Base-by-base conservation (phyloP, 2,797 vertebrate genomes). In the Galagoides demidoff region DNA sequence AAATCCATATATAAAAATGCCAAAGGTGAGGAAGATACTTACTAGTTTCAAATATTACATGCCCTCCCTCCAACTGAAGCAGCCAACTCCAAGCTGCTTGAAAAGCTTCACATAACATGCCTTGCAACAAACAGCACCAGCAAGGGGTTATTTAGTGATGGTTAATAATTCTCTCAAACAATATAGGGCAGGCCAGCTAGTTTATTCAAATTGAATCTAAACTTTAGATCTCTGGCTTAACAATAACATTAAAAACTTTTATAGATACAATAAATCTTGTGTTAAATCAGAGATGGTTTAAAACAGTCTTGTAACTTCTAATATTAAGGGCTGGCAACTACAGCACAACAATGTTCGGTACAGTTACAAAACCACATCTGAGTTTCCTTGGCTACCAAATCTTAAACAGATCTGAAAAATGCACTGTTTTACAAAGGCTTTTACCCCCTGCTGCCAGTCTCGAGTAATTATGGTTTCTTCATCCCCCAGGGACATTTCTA, bases 141-240 rank as follows among this genome's bases (percentile, higher is more conserved):
- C 64, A 59, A 78, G 64, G 90, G 27, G 84, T 94, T 95, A 77
- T 78, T 88, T 45, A 66, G 61, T 92, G 89, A 97, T 77, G 59
- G 83, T 86, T 92, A 96, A 94, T 93, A 94, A 97, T 45, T 96
- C 89, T 89, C 89, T 93, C 97, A 90, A 96, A 91, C 95, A 95
- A 63, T 14, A 91, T 0, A 73, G 85, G 79, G 73, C 81, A 90
- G 66, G 92, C 84, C 93, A 96, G 96, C 93, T 96, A 79, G 86
- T 98, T 97, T 96, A 97, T 95, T 97, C 95, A 93, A 64, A 96
- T 0, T 81, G 20, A 92, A 78, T 83, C 94, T 97, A 97, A 95
- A 96, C 79, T 87, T 96, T 90, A 68, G 59, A 90, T 89, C 64
- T 92, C 95, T 93, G 93, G 86, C 94, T 96, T 91, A 85, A 96